phyloP scores from a whole-genome alignment of 1,140 invertebrate genomes.

The Stenopsyche tienmushanensis region DNA sequence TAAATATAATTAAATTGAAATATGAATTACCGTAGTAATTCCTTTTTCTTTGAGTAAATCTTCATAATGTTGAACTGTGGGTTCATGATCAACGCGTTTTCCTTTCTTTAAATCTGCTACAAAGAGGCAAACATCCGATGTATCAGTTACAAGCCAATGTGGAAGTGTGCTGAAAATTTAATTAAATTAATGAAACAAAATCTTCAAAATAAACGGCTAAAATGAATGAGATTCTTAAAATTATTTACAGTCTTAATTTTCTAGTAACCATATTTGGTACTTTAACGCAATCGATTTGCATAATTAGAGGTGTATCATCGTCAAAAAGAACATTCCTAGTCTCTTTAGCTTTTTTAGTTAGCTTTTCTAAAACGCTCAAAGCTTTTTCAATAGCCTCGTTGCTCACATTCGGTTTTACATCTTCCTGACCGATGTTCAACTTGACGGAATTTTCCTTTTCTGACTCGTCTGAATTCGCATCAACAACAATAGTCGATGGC shows the following conservation, averaged over 20 bases:
- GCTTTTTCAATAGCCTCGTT: constrained; percentile 2
- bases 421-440: too few relatives aligned
- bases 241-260: constrained; percentile 53
- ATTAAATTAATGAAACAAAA: constrained; percentile 13
- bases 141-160: constrained; percentile 51
- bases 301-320: constrained; percentile 47
- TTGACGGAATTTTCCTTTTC: too few relatives aligned
- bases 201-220: constrained; percentile 5
- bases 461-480: too few relatives aligned
- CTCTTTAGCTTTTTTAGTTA: constrained; percentile 42
- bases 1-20: too few relatives aligned
- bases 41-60: constrained; percentile 55
- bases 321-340: too few relatives aligned
- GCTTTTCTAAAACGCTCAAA: neutral
- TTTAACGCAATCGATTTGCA: constrained; percentile 54
- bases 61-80: constrained; percentile 61
- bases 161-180: constrained; percentile 50
- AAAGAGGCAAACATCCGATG: constrained; percentile 59
- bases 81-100: constrained; percentile 58
- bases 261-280: constrained; percentile 50
- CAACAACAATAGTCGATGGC: too few relatives aligned
- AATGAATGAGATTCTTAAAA: neutral
- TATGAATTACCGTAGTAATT: constrained; percentile 45
- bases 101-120: constrained; percentile 56
- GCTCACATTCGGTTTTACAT: constrained; percentile 2